Conservation (phyloP, 2,113 vertebrate genomes). For the Calidris pygmaea region DNA sequence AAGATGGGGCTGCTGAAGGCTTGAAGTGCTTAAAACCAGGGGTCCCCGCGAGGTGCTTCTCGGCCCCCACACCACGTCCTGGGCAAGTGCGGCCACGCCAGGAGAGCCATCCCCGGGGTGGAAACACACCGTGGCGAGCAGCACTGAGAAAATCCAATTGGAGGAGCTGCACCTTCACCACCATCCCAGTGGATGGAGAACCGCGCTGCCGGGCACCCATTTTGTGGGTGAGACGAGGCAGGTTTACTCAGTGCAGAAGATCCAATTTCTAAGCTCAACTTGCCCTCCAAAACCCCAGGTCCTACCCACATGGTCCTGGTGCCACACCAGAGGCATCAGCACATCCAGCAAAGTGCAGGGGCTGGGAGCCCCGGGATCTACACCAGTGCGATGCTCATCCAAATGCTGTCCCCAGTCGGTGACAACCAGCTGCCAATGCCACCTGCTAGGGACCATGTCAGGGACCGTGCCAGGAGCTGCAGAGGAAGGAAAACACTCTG, state of each 20-base stretch:
- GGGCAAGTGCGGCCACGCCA: not conserved
- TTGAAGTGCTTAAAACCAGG: not conserved
- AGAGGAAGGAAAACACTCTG: not conserved
- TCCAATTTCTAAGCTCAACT: not conserved
- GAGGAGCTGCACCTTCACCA: not conserved
- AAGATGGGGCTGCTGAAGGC: not conserved
- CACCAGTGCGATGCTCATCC: accelerated
- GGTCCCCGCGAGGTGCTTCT: accelerated
- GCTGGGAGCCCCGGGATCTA: not conserved
- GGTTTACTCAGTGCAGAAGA: not conserved
- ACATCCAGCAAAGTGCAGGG: not conserved
- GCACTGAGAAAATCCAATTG: accelerated
- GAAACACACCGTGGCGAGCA: accelerated
- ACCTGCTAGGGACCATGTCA: not conserved
- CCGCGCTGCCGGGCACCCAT: accelerated
- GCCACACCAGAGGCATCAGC: accelerated
- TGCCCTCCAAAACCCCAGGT: not conserved
- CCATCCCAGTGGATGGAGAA: accelerated
- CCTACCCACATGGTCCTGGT: accelerated
- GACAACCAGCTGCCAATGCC: not conserved
- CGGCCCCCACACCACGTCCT: accelerated
- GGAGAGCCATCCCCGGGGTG: not conserved
- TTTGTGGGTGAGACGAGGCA: not conserved
- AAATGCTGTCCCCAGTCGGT: not conserved
- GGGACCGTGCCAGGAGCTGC: not conserved